Percentiles rank a stretch among this genome's conserved stretches.
These are phyloP conservation scores for Mirza zaza DNA, from an alignment of 2,113 vertebrate genomes.

Conservation along the genomic window DNA sequence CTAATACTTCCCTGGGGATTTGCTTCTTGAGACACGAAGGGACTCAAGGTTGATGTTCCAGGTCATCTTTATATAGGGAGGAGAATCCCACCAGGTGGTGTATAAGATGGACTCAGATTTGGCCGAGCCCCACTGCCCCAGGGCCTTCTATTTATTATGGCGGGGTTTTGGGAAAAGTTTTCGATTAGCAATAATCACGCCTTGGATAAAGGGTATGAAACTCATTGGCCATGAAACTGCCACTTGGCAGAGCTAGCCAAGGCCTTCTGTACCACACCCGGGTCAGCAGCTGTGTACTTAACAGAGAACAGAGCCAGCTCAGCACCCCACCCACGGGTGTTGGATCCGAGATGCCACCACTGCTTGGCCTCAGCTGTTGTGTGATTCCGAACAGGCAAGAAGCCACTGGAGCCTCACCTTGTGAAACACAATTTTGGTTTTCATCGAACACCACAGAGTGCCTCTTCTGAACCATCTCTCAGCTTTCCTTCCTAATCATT, in stretches of 20 bases:
- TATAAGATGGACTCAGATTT: background rate
- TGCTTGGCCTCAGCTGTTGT: background rate
- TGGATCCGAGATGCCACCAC: background rate
- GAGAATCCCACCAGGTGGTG: background rate
- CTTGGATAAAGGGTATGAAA: too few relatives aligned
- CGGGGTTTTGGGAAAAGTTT: too few relatives aligned
- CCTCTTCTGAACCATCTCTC: background rate
- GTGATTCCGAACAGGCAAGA: background rate
- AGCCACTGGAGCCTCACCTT: background rate
- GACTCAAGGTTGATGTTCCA: background rate
- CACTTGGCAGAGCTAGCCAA: background rate
- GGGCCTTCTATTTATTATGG: too few relatives aligned
- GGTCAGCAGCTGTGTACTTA: rapidly evolving
- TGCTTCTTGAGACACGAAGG: background rate
- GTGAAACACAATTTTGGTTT: background rate
- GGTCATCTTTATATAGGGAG: background rate
- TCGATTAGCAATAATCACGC: too few relatives aligned
- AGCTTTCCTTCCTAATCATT: background rate
- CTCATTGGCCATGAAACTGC: too few relatives aligned
- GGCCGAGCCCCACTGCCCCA: background rate
- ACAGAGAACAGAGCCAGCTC: background rate
- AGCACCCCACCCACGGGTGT: rapidly evolving
- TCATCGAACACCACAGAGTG: background rate
- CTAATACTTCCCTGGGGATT: background rate
- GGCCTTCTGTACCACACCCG: background rate